Evolutionary conservation across 2,797 vertebrate genomes (phyloP).

Genomic region (Danio aesculapii): DNA sequence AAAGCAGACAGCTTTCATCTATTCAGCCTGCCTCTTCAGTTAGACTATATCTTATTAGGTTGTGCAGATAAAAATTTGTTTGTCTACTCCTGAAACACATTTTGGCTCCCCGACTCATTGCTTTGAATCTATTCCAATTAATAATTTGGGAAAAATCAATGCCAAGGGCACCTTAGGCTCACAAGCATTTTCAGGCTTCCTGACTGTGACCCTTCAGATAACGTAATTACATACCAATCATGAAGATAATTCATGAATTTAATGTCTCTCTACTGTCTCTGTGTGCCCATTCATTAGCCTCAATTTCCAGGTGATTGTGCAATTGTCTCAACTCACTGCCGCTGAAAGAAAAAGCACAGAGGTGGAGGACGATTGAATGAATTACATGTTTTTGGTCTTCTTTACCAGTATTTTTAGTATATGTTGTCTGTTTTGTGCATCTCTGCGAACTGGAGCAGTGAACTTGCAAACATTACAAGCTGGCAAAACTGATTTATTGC

Average conservation of each 20-base stretch:
- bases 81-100: background rate
- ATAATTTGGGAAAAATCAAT: slow-evolving; percentile 26
- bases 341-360: background rate
- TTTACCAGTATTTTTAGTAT: slow-evolving; percentile 14
- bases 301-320: background rate
- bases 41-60: slow-evolving; percentile 1
- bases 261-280: slow-evolving; percentile 2
- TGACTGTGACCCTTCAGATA: slow-evolving; percentile 7
- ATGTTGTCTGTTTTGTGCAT: background rate
- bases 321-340: slow-evolving; percentile 1
- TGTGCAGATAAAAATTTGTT: background rate
- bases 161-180: slow-evolving; percentile 9
- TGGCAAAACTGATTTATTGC: slow-evolving; percentile 28
- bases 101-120: background rate
- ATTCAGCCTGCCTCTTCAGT: background rate
- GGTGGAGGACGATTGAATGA: background rate
- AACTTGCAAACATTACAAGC: background rate
- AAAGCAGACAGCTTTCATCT: background rate
- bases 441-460: background rate
- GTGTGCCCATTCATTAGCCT: slow-evolving; percentile 18
- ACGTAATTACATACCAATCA: slow-evolving; percentile 10
- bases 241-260: slow-evolving; percentile 40
- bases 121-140: background rate
- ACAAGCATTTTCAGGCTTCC: background rate
- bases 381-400: background rate